Evolutionary conservation across 2,797 vertebrate species (phyloP), one percentile per base, ranked within the genome.

Genomic region (Amniataba percoides): DNA sequence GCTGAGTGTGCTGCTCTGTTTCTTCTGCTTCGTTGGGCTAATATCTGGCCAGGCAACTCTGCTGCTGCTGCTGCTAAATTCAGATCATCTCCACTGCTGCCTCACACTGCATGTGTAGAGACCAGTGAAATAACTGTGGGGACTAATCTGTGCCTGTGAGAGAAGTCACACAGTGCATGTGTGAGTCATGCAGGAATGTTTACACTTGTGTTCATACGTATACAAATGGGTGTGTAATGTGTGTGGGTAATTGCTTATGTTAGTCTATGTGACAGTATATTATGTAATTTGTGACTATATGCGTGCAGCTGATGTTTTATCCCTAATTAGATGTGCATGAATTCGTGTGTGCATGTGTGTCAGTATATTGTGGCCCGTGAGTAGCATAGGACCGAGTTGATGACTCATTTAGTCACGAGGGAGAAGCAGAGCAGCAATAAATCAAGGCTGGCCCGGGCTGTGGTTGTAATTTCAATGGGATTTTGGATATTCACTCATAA

Each of bases 21-120:
- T 63, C 89, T 90, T 93, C 89, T 87, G 90, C 92, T 80, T 90
- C 72, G 56, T n/a, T 76, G 85, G 75, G 74, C 86, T 91, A 83
- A 93, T 91, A 82, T 87, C 82, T 89, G 85, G 72, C 71, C 8
- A 10, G 69, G 73, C 57, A 74, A 60, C 48, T 68, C 63, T 21
- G 64, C 27, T 12, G 74, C 74, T 12, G 74, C 74, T 79, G 80
- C 68, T 76, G 80, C 85, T 87, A 70, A 83, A 84, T 75, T 59
- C 78, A 79, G 51, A 89, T 77, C 55, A 69, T 60, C 75, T 39
- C 78, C 72, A 25, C 68, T 25, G 53, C 80, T 43, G 77, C 75
- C 46, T 77, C 78, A 39, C 52, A 36, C 61, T 43, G 45, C 80
- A 79, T 73, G 52, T 4, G 65, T 46, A 18, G 6, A 5, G 48